Evolutionary conservation across 2,113 vertebrate species (phyloP).

Genomic region (Nyctibius bracteatus): DNA sequence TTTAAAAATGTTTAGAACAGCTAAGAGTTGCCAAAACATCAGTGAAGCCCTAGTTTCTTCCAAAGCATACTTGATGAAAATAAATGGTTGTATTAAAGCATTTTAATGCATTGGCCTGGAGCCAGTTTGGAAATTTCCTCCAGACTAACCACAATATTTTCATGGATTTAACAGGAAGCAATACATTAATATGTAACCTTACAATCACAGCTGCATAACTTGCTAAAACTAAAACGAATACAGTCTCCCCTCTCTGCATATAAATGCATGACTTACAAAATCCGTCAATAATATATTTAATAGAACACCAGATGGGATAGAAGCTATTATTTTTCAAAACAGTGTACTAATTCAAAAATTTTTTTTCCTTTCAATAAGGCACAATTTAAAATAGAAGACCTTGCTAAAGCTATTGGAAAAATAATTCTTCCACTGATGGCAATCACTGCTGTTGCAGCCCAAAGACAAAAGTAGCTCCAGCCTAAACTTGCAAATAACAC

Average conservation of each 20-base stretch:
- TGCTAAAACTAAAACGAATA: background rate
- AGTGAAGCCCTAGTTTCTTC: background rate
- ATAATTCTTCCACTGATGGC: background rate
- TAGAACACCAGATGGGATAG: background rate
- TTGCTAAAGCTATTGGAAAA: background rate
- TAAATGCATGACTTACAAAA: background rate
- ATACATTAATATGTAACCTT: background rate
- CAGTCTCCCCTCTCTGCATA: background rate
- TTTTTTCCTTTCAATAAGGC: background rate
- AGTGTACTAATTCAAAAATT: background rate
- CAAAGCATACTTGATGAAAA: background rate
- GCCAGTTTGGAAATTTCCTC: background rate
- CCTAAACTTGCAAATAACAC: background rate
- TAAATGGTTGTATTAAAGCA: background rate
- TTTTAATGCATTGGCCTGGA: background rate
- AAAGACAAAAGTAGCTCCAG: background rate
- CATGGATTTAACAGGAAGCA: background rate
- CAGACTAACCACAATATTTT: background rate
- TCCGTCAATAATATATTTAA: background rate
- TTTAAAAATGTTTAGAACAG: background rate
- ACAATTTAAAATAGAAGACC: background rate
- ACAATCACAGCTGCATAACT: background rate
- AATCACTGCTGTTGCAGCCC: background rate
- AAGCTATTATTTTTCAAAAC: background rate
- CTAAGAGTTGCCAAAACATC: background rate